These are phyloP conservation scores for Neomorphus geoffroyi DNA, from an alignment of 2,797 vertebrate species.

Conservation along the genomic window DNA sequence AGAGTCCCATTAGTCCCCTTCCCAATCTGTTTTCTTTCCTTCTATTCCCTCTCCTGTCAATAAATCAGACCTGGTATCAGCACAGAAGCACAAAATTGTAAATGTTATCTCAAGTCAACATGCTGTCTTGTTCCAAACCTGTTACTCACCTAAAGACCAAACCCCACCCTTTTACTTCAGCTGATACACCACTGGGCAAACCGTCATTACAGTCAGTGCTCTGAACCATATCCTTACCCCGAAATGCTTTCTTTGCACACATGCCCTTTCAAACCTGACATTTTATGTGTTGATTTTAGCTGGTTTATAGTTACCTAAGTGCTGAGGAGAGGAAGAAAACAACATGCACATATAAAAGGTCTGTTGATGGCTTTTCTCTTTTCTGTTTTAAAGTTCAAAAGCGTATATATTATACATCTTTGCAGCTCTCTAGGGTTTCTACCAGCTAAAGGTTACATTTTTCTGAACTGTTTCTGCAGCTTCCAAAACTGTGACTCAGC, in stretches of 20 bases:
- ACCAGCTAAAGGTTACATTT: neutral
- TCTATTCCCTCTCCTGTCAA: neutral
- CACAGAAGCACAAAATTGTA: neutral
- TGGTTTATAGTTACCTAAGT: neutral
- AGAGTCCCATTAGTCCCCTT: neutral
- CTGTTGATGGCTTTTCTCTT: neutral
- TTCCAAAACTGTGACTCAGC: neutral
- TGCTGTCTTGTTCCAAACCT: neutral
- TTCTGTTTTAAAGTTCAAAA: constrained; percentile 8
- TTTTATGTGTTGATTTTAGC: constrained; percentile 21
- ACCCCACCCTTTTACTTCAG: neutral
- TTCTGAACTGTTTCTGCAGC: neutral
- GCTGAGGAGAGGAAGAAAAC: neutral
- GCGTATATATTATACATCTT: neutral
- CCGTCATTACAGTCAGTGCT: neutral
- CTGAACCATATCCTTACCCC: neutral
- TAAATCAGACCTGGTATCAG: neutral
- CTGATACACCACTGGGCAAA: neutral
- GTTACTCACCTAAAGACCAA: neutral
- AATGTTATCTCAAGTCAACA: neutral
- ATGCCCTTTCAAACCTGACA: constrained; percentile 19
- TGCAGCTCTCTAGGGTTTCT: neutral
- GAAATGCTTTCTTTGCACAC: neutral
- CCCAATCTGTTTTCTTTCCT: neutral
- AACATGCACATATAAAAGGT: neutral